Conservation (phyloP, 1,140 invertebrate species). For the Drosophila grimshawi region DNA sequence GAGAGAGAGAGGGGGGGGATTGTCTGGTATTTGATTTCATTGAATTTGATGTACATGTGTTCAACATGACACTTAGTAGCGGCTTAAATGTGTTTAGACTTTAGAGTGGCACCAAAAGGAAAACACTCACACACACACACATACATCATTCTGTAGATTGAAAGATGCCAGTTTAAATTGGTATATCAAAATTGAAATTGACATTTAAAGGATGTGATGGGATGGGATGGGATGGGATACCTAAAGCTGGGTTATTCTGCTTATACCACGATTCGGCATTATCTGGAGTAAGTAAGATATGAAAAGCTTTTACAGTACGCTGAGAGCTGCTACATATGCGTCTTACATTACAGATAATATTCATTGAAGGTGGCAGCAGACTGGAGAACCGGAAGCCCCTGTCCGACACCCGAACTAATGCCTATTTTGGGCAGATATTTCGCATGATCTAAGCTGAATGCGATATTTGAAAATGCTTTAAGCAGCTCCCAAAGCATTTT, state of each 20-base stretch:
- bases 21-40: conserved; percentile 73
- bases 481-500: no score
- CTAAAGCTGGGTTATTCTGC: not conserved
- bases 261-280: not conserved
- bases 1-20: conserved; percentile 2
- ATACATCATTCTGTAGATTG: not conserved
- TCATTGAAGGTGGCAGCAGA: no score
- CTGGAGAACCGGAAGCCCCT: no score
- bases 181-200: conserved; percentile 40
- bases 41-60: conserved; percentile 77
- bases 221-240: not conserved
- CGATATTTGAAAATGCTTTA: no score
- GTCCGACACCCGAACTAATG: no score
- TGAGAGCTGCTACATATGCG: not conserved
- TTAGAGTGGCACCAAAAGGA: conserved; percentile 45
- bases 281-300: not conserved
- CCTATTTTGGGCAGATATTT: no score
- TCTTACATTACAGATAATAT: no score
- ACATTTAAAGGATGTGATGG: not conserved
- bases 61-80: conserved; percentile 78
- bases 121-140: conserved; percentile 11
- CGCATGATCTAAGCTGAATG: no score
- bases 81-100: conserved; percentile 72
- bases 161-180: conserved; percentile 13
- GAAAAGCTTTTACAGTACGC: not conserved